Conservation (phyloP, 2,113 vertebrate species). For the Cyanoderma ruficeps region DNA sequence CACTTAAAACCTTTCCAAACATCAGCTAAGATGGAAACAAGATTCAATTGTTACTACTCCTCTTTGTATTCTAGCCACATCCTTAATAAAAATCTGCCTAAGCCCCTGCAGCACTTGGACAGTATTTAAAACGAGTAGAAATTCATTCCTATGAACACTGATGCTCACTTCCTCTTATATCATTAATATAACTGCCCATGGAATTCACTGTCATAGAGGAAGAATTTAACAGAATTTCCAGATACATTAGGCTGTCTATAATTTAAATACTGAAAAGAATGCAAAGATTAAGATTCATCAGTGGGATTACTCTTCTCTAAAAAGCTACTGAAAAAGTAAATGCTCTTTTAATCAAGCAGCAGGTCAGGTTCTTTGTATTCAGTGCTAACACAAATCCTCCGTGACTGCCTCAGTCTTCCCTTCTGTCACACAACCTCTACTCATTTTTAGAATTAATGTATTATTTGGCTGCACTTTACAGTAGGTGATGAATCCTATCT, state of each 20-base stretch:
- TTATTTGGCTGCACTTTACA: constrained; percentile 35
- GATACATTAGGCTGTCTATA: background rate
- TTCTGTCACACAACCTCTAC: background rate
- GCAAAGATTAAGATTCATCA: background rate
- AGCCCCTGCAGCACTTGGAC: background rate
- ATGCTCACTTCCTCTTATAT: background rate
- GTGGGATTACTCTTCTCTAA: background rate
- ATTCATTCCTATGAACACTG: background rate
- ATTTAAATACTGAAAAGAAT: background rate
- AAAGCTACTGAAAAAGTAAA: background rate
- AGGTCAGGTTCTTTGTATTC: background rate
- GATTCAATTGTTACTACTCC: background rate
- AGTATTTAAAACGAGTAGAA: background rate
- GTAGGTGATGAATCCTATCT: constrained; percentile 59
- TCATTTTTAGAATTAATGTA: background rate
- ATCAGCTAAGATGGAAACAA: background rate
- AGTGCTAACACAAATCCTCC: background rate
- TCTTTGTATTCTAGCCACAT: background rate
- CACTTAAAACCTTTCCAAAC: background rate
- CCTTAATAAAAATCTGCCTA: background rate
- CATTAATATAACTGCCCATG: background rate
- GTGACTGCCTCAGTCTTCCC: background rate
- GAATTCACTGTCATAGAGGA: background rate
- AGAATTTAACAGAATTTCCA: background rate
- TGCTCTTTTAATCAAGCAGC: background rate